Percentiles rank a stretch among this genome's conserved stretches.
Conservation (phyloP, 2,888 invertebrate genomes). For the Dynastes hyllus region DNA sequence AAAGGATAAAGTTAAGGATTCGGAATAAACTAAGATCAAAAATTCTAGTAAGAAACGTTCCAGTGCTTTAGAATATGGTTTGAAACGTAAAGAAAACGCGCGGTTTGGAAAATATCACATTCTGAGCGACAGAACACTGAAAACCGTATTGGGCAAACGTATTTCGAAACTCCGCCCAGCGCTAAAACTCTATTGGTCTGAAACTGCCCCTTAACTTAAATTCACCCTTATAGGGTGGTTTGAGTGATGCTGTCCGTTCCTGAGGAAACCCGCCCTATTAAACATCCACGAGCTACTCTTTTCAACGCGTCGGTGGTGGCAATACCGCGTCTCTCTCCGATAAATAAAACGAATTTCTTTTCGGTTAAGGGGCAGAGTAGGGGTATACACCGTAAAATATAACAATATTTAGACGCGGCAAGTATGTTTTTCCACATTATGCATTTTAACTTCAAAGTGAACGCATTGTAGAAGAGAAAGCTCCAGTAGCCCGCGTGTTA, state of each 20-base stretch:
- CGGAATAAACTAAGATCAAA: conserved; percentile 47
- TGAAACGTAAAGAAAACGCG: conserved; percentile 51
- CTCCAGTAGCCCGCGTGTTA: conserved; percentile 44
- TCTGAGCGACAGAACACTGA: conserved; percentile 67
- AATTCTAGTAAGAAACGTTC: conserved; percentile 58
- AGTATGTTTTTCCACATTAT: conserved; percentile 71
- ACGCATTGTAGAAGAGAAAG: conserved; percentile 60
- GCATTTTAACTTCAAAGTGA: conserved; percentile 64
- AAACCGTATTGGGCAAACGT: conserved; percentile 73
- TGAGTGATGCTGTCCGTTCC: conserved; percentile 60
- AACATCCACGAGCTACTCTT: conserved; percentile 54
- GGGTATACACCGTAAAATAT: conserved; percentile 67
- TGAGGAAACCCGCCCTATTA: conserved; percentile 57
- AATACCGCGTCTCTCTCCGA: conserved; percentile 58
- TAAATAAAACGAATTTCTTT: conserved; percentile 57
- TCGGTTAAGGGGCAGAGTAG: conserved; percentile 51
- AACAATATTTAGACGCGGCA: conserved; percentile 70
- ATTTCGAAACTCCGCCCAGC: conserved; percentile 69
- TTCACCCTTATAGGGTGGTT: conserved; percentile 71
- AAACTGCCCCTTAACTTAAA: conserved; percentile 69
- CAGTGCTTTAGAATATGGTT: conserved; percentile 61
- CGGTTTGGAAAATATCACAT: conserved; percentile 58
- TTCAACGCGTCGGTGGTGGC: conserved; percentile 53
- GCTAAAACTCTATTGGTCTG: conserved; percentile 70
- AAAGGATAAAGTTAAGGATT: conserved; percentile 19